Percentiles rank a stretch among this genome's conserved stretches.
Evolutionary conservation across 2,113 vertebrate genomes (phyloP).

Genomic region (Asarcornis scutulata): DNA sequence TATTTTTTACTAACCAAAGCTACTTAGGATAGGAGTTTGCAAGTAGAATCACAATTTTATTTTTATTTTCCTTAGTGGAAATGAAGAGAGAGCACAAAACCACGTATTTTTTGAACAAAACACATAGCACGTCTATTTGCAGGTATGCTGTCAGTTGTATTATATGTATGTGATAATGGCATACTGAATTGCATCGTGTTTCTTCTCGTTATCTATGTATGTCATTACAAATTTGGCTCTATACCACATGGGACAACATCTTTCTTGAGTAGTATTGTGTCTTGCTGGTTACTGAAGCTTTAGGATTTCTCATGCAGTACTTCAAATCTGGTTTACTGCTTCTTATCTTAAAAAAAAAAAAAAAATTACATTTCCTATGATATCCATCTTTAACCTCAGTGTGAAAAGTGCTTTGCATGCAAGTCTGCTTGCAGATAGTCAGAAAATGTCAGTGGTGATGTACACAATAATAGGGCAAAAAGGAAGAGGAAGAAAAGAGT

Average conservation of each 20-base stretch:
- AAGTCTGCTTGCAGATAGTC: background rate
- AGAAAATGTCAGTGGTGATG: background rate
- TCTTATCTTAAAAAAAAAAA: background rate
- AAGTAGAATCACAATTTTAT: background rate
- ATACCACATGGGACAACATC: background rate
- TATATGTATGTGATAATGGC: background rate
- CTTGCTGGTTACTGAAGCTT: background rate
- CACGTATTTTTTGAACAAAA: background rate
- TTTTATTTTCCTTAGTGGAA: background rate
- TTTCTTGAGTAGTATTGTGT: background rate
- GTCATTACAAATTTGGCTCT: background rate
- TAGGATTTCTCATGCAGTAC: background rate
- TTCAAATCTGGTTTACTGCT: background rate
- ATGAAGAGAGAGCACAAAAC: background rate
- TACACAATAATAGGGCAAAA: background rate
- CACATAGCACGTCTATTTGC: background rate
- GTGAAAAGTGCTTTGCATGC: background rate
- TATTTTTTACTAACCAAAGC: background rate
- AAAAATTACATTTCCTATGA: background rate
- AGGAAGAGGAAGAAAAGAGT: background rate
- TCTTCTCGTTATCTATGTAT: background rate
- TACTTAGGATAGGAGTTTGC: background rate
- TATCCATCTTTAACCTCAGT: background rate
- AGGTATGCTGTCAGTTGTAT: background rate
- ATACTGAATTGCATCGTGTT: background rate